Base-by-base conservation (phyloP, 1,140 invertebrate genomes). In the Lerema accius region DNA sequence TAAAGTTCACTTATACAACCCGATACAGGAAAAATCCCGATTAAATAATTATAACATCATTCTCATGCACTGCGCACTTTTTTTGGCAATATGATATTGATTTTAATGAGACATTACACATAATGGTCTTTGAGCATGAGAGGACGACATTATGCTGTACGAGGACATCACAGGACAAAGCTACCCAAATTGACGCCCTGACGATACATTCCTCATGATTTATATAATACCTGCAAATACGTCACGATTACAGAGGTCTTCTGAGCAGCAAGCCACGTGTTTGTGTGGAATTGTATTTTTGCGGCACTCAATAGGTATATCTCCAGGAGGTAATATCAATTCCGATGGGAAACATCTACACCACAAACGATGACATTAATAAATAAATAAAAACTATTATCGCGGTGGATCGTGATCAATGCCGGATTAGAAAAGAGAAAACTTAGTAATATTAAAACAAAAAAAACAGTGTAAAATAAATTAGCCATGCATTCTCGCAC, bases 161-260 rank as follows among this genome's bases (percentile, higher is more conserved):
- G 69, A 62, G 72, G 83, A 87, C 83, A 84, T 81, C 73, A 89
- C 86, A 86, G 74, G 74, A 75, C 65, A 73, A 89, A 86, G 83
- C 85, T 77, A 71, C 76, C 83, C 80, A 76, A 37, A 72, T 56
- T 65, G 68, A 69, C 72, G 71, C 71, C 76, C 76, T 48, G 76
- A 81, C 78, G 74, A 67, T 74, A 82, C 79, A 82, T 81, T 79
- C 76, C 70, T 69, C 73, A 71, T 63, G 56, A 64, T 62, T 73
- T 74, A 73, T 73, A 23, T 15, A 15, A 76, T 86, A 87, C 86
- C 86, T 89, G 76, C 53, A 69, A 84, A 80, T 73, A 76, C 62
- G 73, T 93, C 78, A 72, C 82, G 85, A 89, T 94, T 94, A 92
- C 94, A 94, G 86, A 89, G 92, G 91, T 94, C 93, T 75, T 81